Conservation (phyloP, 2,113 vertebrate genomes). For the Heterotis niloticus region DNA sequence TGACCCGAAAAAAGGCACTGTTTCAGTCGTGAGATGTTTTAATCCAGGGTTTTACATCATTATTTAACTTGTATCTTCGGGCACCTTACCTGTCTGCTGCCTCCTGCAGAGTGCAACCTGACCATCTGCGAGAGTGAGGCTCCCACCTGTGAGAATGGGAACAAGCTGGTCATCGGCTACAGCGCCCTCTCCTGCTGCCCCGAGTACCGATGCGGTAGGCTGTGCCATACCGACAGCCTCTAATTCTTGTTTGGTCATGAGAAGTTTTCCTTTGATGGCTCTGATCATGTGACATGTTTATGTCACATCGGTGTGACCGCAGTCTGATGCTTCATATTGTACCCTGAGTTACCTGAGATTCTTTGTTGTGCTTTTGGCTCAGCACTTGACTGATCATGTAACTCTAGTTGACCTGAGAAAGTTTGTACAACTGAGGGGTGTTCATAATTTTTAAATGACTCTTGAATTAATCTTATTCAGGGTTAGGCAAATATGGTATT, state of each 20-base stretch:
- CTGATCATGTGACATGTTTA: neutral
- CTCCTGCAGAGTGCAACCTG: conserved; percentile 80
- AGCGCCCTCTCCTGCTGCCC: conserved; percentile 85
- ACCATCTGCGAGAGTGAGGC: conserved; percentile 75
- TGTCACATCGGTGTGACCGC: too few species aligned
- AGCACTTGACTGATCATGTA: neutral
- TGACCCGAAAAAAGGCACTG: neutral
- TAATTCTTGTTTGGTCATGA: neutral
- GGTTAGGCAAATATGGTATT: too few species aligned
- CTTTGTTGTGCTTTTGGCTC: too few species aligned
- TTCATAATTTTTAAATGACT: too few species aligned
- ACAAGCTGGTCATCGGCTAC: conserved; percentile 76
- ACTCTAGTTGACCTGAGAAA: neutral
- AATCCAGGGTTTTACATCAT: too few species aligned
- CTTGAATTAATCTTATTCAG: too few species aligned
- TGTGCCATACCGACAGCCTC: neutral
- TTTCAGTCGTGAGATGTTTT: too few species aligned
- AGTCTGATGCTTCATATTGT: too few species aligned
- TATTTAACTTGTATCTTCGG: neutral
- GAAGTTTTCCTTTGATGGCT: neutral
- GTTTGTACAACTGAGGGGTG: too few species aligned
- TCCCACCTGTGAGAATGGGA: conserved; percentile 72
- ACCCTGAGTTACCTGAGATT: too few species aligned
- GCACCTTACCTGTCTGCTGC: neutral
- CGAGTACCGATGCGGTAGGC: conserved; percentile 86